Evolutionary conservation across 2,797 vertebrate species (phyloP).

Genomic region (Anguilla pacifica): DNA sequence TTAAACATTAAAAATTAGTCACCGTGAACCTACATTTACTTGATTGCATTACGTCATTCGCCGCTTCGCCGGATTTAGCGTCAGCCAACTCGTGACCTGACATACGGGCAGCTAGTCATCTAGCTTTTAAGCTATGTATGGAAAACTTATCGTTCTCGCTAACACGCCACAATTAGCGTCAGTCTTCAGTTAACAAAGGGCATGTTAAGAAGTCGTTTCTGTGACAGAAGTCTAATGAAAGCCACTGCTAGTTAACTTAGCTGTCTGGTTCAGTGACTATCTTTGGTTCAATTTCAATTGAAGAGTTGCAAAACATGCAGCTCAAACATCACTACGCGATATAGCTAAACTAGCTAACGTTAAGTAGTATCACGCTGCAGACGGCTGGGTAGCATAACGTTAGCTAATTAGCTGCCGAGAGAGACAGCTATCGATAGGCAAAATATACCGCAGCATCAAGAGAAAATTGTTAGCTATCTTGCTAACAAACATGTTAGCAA

Average conservation of each 20-base stretch:
- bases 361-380: background rate
- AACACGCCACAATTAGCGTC: background rate
- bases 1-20: background rate
- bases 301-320: background rate
- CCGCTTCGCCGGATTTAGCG: background rate
- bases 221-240: background rate
- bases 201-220: background rate
- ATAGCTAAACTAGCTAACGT: background rate
- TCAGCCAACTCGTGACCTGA: background rate
- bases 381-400: background rate
- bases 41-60: conserved; percentile 1
- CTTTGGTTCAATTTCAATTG: background rate
- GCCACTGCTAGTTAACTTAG: background rate
- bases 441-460: background rate
- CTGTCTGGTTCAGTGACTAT: background rate
- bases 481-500: background rate
- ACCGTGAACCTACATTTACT: background rate
- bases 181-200: background rate
- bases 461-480: background rate
- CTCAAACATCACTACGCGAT: background rate
- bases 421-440: background rate
- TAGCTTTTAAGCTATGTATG: background rate
- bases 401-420: background rate
- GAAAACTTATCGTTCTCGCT: background rate
- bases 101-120: background rate